Percentiles rank a stretch among this genome's conserved stretches.
These are phyloP conservation scores for Hemiscyllium ocellatum DNA, from an alignment of 2,113 vertebrate genomes.

Conservation along the genomic window DNA sequence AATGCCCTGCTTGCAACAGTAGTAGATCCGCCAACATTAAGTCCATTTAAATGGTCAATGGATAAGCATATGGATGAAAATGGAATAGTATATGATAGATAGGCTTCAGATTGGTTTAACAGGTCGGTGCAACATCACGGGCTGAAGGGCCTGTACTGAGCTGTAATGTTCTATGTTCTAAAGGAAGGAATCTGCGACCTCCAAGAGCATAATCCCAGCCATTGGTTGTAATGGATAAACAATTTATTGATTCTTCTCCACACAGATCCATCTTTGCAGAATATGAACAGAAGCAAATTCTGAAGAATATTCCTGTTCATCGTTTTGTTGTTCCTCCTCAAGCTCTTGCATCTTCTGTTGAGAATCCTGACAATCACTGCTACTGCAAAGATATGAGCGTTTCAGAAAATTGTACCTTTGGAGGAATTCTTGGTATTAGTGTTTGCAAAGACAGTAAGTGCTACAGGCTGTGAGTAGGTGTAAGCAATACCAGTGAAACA, in stretches of 20 bases:
- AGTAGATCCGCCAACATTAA: too few species aligned
- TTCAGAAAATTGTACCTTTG: slow-evolving; percentile 68
- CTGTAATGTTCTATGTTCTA: too few species aligned
- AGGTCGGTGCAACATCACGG: too few species aligned
- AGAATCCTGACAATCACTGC: slow-evolving; percentile 73
- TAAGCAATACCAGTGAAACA: background rate
- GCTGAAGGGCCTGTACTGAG: too few species aligned
- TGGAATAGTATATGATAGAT: too few species aligned
- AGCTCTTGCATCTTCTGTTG: slow-evolving; percentile 66
- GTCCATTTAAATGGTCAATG: too few species aligned
- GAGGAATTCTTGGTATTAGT: slow-evolving; percentile 71
- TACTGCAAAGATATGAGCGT: slow-evolving; percentile 58
- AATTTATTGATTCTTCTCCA: background rate
- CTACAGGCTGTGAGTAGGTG: background rate
- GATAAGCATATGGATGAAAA: too few species aligned
- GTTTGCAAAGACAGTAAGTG: slow-evolving; percentile 66
- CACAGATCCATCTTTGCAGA: slow-evolving; percentile 75
- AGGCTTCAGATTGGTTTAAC: too few species aligned
- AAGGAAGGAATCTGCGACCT: background rate
- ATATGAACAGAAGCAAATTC: slow-evolving; percentile 47
- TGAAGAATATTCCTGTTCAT: slow-evolving; percentile 81
- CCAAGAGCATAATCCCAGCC: slow-evolving; percentile 20
- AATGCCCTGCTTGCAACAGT: too few species aligned
- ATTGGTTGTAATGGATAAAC: background rate
- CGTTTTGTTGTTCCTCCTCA: slow-evolving; percentile 62